A percentile compares a stretch with the other conserved stretches of the same genome.
phyloP scores from a whole-genome alignment of 2,797 vertebrate species.

The Mastacembelus armatus region DNA sequence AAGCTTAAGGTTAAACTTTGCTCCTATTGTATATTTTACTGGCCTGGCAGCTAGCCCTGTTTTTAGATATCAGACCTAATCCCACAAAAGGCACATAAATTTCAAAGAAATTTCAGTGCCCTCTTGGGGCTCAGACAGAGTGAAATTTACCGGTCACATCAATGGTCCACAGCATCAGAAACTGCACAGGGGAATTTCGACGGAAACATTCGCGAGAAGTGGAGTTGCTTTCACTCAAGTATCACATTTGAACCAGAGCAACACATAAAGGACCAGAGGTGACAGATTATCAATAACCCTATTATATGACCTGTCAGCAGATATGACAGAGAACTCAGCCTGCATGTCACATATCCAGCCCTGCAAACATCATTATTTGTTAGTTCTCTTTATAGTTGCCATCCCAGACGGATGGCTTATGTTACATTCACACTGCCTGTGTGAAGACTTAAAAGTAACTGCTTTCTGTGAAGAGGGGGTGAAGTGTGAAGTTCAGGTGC shows the following conservation, averaged over 20 bases:
- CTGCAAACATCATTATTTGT: constrained; percentile 24
- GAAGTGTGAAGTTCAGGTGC: background rate
- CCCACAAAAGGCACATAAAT: constrained; percentile 7
- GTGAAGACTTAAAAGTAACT: constrained; percentile 24
- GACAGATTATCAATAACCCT: constrained; percentile 77
- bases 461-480: background rate
- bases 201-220: constrained; percentile 21
- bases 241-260: constrained; percentile 56
- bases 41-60: background rate
- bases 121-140: background rate
- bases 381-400: background rate
- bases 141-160: constrained; percentile 49
- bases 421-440: background rate
- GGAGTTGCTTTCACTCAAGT: constrained; percentile 54
- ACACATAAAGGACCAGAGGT: constrained; percentile 51
- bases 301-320: constrained; percentile 68
- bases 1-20: constrained; percentile 1
- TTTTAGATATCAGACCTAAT: constrained; percentile 24
- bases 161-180: constrained; percentile 14
- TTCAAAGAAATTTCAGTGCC: background rate
- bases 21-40: constrained; percentile 4
- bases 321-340: constrained; percentile 54
- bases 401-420: background rate
- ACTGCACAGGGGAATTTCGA: constrained; percentile 9
- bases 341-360: constrained; percentile 44